Conservation (phyloP, 1,140 invertebrate species). For the Drosophila ercepeae region DNA sequence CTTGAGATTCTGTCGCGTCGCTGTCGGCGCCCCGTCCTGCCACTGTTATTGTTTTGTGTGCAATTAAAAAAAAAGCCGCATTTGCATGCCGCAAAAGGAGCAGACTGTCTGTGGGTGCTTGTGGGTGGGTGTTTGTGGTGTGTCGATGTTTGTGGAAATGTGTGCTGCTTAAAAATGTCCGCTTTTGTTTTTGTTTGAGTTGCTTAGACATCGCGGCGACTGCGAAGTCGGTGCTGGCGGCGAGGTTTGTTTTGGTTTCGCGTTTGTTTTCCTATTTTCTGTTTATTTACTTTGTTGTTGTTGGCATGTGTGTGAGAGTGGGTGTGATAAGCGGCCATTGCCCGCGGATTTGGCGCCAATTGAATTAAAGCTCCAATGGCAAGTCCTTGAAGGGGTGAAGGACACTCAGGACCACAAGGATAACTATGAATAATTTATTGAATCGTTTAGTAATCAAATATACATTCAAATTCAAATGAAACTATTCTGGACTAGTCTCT, state of each 20-base stretch:
- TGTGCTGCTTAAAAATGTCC: conserved; percentile 20
- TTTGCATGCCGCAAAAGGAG: conserved; percentile 54
- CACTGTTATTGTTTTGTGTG: conserved; percentile 35
- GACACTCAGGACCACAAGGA: conserved; percentile 8
- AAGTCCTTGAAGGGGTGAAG: conserved; percentile 40
- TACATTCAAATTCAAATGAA: not conserved
- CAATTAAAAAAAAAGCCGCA: conserved; percentile 72
- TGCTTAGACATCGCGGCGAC: conserved; percentile 47
- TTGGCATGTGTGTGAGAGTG: not conserved
- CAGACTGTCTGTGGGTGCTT: conserved; percentile 16
- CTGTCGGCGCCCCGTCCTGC: conserved; percentile 26
- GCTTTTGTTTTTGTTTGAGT: conserved; percentile 57
- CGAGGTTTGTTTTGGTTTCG: conserved; percentile 61
- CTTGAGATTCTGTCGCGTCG: conserved; percentile 67
- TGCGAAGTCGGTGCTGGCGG: conserved; percentile 30
- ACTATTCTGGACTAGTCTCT: no score
- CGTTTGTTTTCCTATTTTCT: conserved; percentile 43
- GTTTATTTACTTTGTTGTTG: conserved; percentile 29
- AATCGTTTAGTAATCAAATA: not conserved
- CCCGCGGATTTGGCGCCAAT: conserved; percentile 52
- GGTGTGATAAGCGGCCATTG: conserved; percentile 63
- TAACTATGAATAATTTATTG: not conserved
- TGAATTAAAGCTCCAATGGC: no score
- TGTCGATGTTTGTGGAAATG: conserved; percentile 5
- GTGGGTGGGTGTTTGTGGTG: not conserved